Evolutionary conservation across 2,797 vertebrate species (phyloP).

Genomic region (Apogon talboti): DNA sequence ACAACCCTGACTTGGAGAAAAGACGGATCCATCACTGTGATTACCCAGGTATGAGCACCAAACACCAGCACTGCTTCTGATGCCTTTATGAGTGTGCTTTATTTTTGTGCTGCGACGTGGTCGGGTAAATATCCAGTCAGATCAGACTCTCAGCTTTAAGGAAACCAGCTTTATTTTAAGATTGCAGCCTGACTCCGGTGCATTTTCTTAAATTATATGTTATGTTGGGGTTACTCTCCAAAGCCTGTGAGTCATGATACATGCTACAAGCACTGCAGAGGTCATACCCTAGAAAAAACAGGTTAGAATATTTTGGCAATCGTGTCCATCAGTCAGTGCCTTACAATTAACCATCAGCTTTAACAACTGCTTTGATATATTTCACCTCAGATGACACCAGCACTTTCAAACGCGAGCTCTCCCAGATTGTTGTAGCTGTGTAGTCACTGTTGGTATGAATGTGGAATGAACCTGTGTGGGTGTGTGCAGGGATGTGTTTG

Average conservation of each 20-base stretch:
- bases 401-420: constrained; percentile 25
- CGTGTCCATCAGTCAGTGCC: constrained; percentile 11
- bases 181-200: background rate
- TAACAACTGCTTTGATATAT: constrained; percentile 32
- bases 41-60: constrained; percentile 89
- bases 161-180: constrained; percentile 47
- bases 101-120: constrained; percentile 33
- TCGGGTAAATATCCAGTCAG: constrained; percentile 42
- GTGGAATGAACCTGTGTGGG: constrained; percentile 32
- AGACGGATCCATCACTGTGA: constrained; percentile 98
- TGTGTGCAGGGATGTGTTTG: constrained; percentile 18
- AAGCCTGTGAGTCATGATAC: constrained; percentile 25
- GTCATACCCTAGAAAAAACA: constrained; percentile 22
- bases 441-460: constrained; percentile 49
- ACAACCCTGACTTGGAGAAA: constrained; percentile 98
- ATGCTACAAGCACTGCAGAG: constrained; percentile 5
- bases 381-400: constrained; percentile 28
- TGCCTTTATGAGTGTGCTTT: constrained; percentile 1
- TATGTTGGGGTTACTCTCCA: constrained; percentile 37
- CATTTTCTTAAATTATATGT: constrained; percentile 53
- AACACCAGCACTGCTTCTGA: background rate
- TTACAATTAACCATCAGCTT: constrained; percentile 38
- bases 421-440: constrained; percentile 43
- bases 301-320: constrained; percentile 20
- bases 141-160: constrained; percentile 24